phyloP scores from a whole-genome alignment of 2,888 invertebrate genomes.

The Rhogogaster chlorosoma region DNA sequence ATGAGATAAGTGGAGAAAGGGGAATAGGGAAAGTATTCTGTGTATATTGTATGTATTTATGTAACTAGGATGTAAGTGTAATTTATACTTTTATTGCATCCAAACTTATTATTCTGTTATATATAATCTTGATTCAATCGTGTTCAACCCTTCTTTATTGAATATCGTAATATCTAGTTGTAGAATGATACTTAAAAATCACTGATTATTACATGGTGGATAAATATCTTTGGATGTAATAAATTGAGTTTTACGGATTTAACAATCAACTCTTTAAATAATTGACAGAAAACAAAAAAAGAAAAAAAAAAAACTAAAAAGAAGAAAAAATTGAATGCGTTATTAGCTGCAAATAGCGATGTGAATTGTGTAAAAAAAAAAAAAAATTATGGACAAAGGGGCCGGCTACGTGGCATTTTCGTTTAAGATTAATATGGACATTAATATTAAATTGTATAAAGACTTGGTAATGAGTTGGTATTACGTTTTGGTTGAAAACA shows the following conservation, averaged over 20 bases:
- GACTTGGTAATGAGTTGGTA: background rate
- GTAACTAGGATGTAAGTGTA: too few species aligned
- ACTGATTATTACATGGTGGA: constrained; percentile 3
- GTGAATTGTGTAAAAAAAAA: background rate
- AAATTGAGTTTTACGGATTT: background rate
- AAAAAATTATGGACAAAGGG: background rate
- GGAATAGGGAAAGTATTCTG: background rate
- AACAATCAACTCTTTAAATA: background rate
- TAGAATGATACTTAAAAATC: background rate
- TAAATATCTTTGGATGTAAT: constrained; percentile 22
- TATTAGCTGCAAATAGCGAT: background rate
- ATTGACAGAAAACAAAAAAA: background rate
- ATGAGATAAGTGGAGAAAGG: background rate
- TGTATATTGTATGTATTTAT: constrained; percentile 24
- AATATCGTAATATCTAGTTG: constrained; percentile 15
- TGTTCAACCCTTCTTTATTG: background rate
- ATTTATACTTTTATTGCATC: constrained; percentile 31
- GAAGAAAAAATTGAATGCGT: background rate
- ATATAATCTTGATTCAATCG: background rate
- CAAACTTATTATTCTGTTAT: constrained; percentile 26
- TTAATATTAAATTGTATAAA: constrained; percentile 19
- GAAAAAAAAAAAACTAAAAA: background rate
- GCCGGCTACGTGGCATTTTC: background rate
- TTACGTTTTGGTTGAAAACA: background rate
- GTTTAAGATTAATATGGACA: background rate